Conservation (phyloP, 1,140 invertebrate genomes). For the Bradysia coprophila region DNA sequence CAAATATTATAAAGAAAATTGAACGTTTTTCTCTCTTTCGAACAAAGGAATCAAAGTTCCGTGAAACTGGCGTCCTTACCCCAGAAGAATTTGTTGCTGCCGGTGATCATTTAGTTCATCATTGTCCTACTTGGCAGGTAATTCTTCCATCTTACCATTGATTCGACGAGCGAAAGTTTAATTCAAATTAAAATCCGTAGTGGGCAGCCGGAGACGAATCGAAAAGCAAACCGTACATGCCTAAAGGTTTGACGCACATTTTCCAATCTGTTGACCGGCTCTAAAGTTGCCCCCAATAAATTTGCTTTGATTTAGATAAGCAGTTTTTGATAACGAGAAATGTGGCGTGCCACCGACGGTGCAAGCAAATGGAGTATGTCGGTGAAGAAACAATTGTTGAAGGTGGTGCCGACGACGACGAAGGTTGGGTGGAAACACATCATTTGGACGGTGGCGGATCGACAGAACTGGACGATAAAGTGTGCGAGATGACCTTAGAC, state of each 20-base stretch:
- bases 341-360: constrained; percentile 83
- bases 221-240: constrained; percentile 73
- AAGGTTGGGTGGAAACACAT: constrained; percentile 98
- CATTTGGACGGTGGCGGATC: constrained; percentile 29
- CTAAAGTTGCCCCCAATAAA: background rate
- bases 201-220: constrained; percentile 86
- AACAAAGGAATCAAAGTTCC: constrained; percentile 88
- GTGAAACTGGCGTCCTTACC: constrained; percentile 95
- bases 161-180: too few relatives aligned
- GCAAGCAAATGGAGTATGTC: constrained; percentile 88
- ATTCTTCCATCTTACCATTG: too few relatives aligned
- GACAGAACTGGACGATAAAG: constrained; percentile 33
- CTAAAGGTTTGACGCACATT: constrained; percentile 34
- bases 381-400: constrained; percentile 77
- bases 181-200: too few relatives aligned
- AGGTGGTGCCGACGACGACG: constrained; percentile 70
- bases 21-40: background rate
- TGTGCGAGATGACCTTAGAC: constrained; percentile 46
- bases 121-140: constrained; percentile 99
- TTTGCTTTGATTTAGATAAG: constrained; percentile 41
- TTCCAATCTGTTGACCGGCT: background rate
- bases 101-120: constrained; percentile 96
- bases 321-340: constrained; percentile 95
- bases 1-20: too few relatives aligned
- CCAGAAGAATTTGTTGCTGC: constrained; percentile 90